Conservation (phyloP, 2,888 invertebrate genomes). For the Thymelicus lineola region DNA sequence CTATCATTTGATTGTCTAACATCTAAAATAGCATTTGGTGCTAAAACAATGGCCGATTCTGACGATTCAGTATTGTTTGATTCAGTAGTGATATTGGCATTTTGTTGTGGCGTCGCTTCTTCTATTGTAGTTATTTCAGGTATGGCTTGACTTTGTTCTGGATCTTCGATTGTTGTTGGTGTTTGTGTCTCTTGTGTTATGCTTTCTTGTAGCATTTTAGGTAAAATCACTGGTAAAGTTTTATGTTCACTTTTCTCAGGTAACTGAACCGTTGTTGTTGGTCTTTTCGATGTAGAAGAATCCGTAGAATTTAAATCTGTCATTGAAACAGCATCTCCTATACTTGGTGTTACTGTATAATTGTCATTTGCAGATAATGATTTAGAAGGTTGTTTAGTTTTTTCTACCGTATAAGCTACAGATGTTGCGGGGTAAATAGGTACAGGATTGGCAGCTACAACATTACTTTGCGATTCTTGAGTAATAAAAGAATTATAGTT, state of each 20-base stretch:
- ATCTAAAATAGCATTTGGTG: not conserved
- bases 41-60: not conserved
- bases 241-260: not conserved
- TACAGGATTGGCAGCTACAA: constrained; percentile 18
- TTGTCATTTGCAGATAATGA: not conserved
- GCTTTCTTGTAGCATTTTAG: not conserved
- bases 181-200: constrained; percentile 2
- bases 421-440: constrained; percentile 13
- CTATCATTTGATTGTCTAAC: not conserved
- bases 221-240: constrained; percentile 9
- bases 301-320: not conserved
- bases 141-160: not conserved
- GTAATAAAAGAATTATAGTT: not conserved
- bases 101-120: not conserved
- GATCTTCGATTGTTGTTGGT: not conserved
- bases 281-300: not conserved
- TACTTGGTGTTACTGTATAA: not conserved
- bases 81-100: not conserved
- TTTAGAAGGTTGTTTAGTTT: not conserved
- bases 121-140: constrained; percentile 1
- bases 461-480: not conserved
- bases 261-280: not conserved
- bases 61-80: not conserved
- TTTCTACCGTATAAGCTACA: not conserved
- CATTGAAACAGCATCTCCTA: not conserved